Evolutionary conservation across 2,888 invertebrate species (phyloP), one percentile per base, ranked within the genome.

Genomic region (Tubulanus polymorphus): DNA sequence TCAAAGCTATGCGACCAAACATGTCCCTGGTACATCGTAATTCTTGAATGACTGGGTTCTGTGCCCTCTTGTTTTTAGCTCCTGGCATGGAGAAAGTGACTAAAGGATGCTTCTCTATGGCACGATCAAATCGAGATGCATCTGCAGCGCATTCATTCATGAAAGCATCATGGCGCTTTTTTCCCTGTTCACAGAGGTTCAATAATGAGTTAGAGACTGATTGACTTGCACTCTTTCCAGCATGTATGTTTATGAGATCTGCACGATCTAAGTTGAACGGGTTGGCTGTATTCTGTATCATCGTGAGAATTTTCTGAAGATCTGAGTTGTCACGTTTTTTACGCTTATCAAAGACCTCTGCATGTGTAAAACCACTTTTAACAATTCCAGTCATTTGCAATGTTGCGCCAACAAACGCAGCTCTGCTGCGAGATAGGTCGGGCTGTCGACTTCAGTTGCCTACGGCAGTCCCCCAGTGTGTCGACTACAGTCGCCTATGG

Each of bases 1-100:
- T 37, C 8, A 37, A 35, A 8, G 48, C 37, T 2, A 54, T 47
- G 5, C 50, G 37, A 18, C 56, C 56, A 28, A 56, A 46, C 29
- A 56, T 28, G 45, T 56, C 56, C 23, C 53, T 6, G 3, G 53
- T 56, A 15, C 56, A 57, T 35, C 41, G 10, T 3, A 55, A n/a
- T 29, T 51, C 51, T 18, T 18, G 20, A 3, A 52, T 25, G 32
- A 25, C 46, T n/a, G 20, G 20, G 46, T 46, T 35, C 3, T 18
- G 28, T 5, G 23, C 26, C 3, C 20, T 32, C 37, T 20, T 45
- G 25, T 29, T 46, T n/a, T 30, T 53, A 18, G 35, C 55, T 15
- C 53, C 45, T 18, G 15, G 23, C 20, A 29, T 30, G 10, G 56
- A 37, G 35, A 56, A 56, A 23, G 56, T 56, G 15, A 53, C 37